Evolutionary conservation across 2,888 invertebrate genomes (phyloP), one percentile per base, ranked within the genome.

Genomic region (Lithosia quadra): DNA sequence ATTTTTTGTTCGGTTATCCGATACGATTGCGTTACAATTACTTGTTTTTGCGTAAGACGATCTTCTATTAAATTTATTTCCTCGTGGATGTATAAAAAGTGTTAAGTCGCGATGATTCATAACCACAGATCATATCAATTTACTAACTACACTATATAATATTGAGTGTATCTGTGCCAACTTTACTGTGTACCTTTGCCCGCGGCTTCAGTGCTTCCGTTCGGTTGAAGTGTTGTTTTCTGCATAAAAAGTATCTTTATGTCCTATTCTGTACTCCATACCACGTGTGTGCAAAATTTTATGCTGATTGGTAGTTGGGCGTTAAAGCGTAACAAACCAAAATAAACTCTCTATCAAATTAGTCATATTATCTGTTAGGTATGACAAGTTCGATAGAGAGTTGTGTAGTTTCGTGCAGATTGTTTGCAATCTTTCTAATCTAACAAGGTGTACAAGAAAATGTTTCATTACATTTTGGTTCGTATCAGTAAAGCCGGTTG

Each of bases 381-480:
- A 28, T 28, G 28, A 28, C 5, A 28, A 28, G 5, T 28, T 78
- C 80, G 77, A 80, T 70, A 78, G 49, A 18, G 18, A 18, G 49
- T 49, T 49, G 49, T 49, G n/a, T n/a, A 49, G 49, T 49, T 49
- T 49, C 18, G 49, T 49, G 56, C 56, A 56, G 24, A 56, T 56
- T 24, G 24, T 58, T 33, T 58, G 18, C 28, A 49, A 49, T 72
- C 81, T 82, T 83, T 75, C 70, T 84, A 82, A 85, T 86, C 85
- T 80, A 73, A 79, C 85, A 82, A 82, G 73, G 77, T 73, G 67
- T 76, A 78, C 77, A 81, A 83, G 82, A 82, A 85, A 84, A 83
- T 79, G 80, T 79, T 84, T 78, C 80, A 81, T 76, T 81, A 82
- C 80, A 84, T 83, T 86, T 88, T 78, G 83, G 83, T 81, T 77